phyloP scores from a whole-genome alignment of 1,140 invertebrate species.

The Drosophila nebulosa region DNA sequence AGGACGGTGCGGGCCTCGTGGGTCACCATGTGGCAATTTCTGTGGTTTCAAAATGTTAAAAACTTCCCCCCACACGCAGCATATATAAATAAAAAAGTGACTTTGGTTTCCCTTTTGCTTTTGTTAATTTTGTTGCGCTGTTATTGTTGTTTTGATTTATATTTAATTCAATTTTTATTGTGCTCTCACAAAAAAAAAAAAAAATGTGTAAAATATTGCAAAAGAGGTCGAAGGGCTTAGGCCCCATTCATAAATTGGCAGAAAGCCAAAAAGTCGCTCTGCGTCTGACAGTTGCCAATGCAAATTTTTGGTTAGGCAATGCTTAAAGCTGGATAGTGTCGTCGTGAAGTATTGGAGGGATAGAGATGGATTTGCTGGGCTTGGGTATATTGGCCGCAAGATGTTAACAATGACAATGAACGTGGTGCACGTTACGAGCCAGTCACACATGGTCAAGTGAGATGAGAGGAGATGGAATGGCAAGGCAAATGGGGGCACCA shows the following conservation, averaged over 20 bases:
- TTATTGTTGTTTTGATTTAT: constrained; percentile 69
- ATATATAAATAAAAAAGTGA: neutral
- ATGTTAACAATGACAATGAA: constrained; percentile 77
- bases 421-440: constrained; percentile 40
- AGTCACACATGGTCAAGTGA: constrained; percentile 49
- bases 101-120: constrained; percentile 1
- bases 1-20: constrained; percentile 23
- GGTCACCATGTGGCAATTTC: constrained; percentile 70
- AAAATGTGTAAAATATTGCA: constrained; percentile 71
- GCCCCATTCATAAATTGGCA: constrained; percentile 68
- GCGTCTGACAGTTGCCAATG: constrained; percentile 70
- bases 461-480: constrained; percentile 7
- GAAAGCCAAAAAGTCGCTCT: constrained; percentile 37
- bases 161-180: constrained; percentile 79
- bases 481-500: constrained; percentile 28
- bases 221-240: constrained; percentile 44
- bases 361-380: neutral
- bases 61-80: constrained; percentile 35
- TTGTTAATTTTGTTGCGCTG: neutral
- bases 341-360: neutral
- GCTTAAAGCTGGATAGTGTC: neutral
- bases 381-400: constrained; percentile 56
- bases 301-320: constrained; percentile 58
- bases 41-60: constrained; percentile 70
- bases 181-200: constrained; percentile 27